A percentile compares a stretch with the other conserved stretches of the same genome.
These are phyloP conservation scores for Trichechus manatus DNA, from an alignment of 2,113 vertebrate genomes.

Conservation along the genomic window DNA sequence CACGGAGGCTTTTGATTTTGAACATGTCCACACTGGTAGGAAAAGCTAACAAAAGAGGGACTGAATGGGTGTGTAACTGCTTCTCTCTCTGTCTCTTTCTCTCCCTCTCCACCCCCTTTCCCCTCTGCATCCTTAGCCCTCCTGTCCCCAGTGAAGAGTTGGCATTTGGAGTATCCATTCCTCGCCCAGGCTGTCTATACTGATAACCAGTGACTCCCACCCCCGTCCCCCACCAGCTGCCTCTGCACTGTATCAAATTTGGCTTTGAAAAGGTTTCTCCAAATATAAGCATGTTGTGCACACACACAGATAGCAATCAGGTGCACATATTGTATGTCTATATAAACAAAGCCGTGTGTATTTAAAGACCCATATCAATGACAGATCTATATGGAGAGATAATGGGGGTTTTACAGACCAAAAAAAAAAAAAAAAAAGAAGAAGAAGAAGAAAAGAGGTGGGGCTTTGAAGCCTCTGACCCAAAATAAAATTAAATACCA, in stretches of 20 bases:
- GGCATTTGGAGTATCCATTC: conserved; percentile 32
- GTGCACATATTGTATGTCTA: conserved; percentile 52
- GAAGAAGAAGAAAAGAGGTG: neutral
- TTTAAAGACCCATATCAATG: conserved; percentile 74
- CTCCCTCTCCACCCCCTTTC: neutral
- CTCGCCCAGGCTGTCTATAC: conserved; percentile 49
- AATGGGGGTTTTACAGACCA: conserved; percentile 73
- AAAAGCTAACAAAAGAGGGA: conserved; percentile 55
- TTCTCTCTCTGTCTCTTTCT: neutral
- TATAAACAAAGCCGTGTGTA: conserved; percentile 63
- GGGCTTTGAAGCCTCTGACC: conserved; percentile 62
- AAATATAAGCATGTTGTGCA: conserved; percentile 54
- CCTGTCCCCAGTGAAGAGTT: neutral
- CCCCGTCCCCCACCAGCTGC: conserved; percentile 19
- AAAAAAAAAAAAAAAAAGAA: conserved; percentile 21
- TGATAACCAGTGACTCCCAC: conserved; percentile 33
- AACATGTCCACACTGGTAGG: conserved; percentile 57
- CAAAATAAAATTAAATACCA: conserved; percentile 78
- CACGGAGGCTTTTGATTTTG: conserved; percentile 1
- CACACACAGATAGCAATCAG: conserved; percentile 46
- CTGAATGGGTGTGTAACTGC: neutral
- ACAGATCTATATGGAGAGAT: conserved; percentile 77
- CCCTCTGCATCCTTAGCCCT: neutral
- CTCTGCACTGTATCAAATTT: conserved; percentile 66
- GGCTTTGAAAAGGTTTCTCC: conserved; percentile 64